These are phyloP conservation scores for Pipa parva DNA, from an alignment of 2,113 vertebrate genomes.

Conservation along the genomic window DNA sequence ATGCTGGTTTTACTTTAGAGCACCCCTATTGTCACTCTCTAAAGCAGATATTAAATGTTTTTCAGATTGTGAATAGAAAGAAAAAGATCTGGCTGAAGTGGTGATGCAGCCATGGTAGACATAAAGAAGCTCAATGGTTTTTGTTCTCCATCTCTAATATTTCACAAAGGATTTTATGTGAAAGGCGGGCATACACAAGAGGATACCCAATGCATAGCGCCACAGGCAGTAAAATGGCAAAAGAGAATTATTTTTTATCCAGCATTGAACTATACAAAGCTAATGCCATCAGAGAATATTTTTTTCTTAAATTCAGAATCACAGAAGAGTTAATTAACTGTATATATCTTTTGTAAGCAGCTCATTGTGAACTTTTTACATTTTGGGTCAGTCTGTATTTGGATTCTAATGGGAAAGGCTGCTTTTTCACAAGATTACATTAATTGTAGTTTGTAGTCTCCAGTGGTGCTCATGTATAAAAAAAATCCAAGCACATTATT, in stretches of 20 bases:
- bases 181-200: neutral
- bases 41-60: slow-evolving; percentile 20
- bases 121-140: neutral
- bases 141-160: slow-evolving; percentile 12
- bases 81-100: slow-evolving; percentile 11
- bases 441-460: too few species aligned
- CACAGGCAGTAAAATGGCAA: neutral
- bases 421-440: too few species aligned
- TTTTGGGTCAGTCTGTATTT: too few species aligned
- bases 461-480: too few species aligned
- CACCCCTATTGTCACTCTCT: slow-evolving; percentile 18
- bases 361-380: too few species aligned
- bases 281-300: neutral
- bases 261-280: neutral
- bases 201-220: neutral
- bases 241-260: neutral
- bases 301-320: too few species aligned
- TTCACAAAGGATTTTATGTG: slow-evolving; percentile 7
- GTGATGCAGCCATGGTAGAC: slow-evolving; percentile 10
- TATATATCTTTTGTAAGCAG: too few species aligned
- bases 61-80: neutral
- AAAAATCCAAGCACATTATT: too few species aligned
- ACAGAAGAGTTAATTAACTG: too few species aligned
- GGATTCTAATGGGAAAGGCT: too few species aligned
- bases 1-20: slow-evolving; percentile 7